Percentiles rank a stretch among this genome's conserved stretches.
These are phyloP conservation scores for Eurois occulta DNA, from an alignment of 2,888 invertebrate genomes.

Conservation along the genomic window DNA sequence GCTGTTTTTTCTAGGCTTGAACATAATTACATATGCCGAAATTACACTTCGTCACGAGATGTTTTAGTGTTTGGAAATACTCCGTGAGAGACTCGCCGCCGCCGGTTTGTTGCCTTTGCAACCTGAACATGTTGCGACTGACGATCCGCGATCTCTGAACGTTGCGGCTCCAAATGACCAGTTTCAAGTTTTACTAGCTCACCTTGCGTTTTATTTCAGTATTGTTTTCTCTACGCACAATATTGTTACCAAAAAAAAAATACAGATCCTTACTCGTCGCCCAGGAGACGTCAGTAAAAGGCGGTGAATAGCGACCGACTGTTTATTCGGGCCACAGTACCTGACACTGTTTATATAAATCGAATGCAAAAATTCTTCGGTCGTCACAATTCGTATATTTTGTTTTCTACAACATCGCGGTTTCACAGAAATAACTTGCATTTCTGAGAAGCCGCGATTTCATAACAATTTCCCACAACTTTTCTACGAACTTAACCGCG, in stretches of 20 bases:
- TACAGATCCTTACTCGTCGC: neutral
- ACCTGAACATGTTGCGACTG: neutral
- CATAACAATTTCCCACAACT: neutral
- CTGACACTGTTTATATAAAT: too few species aligned
- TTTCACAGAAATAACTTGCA: neutral
- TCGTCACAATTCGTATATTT: neutral
- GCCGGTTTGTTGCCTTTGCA: neutral
- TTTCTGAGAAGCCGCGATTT: neutral
- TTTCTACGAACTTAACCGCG: neutral
- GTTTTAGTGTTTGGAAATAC: neutral
- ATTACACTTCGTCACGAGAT: neutral
- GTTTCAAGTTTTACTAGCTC: neutral
- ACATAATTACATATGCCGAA: neutral
- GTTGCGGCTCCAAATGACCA: neutral
- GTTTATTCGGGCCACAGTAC: neutral
- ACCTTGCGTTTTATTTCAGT: neutral
- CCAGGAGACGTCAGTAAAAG: neutral
- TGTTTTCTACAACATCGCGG: neutral
- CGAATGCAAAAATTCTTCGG: neutral
- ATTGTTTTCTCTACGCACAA: too few species aligned
- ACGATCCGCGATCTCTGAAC: neutral
- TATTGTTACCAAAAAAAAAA: neutral
- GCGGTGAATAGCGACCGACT: neutral
- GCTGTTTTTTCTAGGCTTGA: neutral
- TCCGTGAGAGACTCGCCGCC: neutral